Evolutionary conservation across 2,113 vertebrate genomes (phyloP).

Genomic region (Gymnorhina tibicen): DNA sequence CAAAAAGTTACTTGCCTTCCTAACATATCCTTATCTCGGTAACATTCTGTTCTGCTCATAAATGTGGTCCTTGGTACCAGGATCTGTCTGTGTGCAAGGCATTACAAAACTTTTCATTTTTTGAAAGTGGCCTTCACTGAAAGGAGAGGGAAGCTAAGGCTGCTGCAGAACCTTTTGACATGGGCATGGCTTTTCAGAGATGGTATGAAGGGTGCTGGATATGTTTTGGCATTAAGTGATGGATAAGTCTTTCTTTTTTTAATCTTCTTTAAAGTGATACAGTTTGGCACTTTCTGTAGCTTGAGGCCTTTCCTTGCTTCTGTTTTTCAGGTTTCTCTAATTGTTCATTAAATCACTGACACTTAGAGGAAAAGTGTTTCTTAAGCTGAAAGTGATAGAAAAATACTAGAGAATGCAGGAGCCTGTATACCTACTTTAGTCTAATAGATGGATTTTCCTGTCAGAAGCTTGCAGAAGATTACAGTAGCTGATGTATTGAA

Average conservation of each 20-base stretch:
- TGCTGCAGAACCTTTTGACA: neutral
- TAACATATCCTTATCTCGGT: neutral
- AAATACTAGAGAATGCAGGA: neutral
- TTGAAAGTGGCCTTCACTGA: neutral
- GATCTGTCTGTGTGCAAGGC: neutral
- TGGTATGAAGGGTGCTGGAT: neutral
- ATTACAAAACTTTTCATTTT: neutral
- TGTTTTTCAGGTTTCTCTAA: neutral
- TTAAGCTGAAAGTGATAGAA: neutral
- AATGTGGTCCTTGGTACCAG: accelerated
- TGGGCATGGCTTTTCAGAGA: neutral
- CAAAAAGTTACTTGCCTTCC: neutral
- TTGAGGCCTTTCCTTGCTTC: neutral
- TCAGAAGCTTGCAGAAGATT: neutral
- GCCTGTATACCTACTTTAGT: neutral
- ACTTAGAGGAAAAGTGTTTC: neutral
- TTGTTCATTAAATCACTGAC: neutral
- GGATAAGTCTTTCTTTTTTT: neutral
- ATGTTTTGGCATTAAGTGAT: neutral
- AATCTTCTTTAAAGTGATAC: neutral
- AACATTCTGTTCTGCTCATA: neutral
- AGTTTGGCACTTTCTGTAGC: neutral
- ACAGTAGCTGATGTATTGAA: neutral
- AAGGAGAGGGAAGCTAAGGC: neutral
- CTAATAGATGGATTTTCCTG: neutral